Conservation (phyloP, 2,797 vertebrate genomes). For the Oreochromis mossambicus region DNA sequence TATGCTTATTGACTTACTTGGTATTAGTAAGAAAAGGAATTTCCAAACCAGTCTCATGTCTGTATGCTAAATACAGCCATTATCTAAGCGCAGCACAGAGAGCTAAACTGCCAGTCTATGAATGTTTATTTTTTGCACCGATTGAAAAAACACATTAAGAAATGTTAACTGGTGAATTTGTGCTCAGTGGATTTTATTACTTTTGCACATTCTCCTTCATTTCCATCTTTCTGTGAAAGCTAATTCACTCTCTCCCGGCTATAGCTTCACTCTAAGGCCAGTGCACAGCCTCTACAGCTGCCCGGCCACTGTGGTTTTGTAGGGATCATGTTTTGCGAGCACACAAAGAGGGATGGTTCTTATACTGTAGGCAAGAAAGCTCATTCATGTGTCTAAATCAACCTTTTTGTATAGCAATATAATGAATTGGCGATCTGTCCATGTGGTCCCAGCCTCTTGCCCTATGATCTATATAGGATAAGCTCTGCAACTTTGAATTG, state of each 20-base stretch:
- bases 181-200: not conserved
- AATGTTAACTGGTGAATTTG: not conserved
- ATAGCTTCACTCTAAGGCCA: not conserved
- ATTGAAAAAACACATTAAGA: not conserved
- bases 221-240: not conserved
- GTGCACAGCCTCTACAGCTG: not conserved
- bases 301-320: not conserved
- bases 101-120: not conserved
- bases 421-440: not conserved
- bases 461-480: not conserved
- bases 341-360: not conserved
- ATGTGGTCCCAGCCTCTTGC: not conserved
- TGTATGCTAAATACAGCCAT: not conserved
- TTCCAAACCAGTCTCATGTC: not conserved
- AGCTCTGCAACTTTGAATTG: not conserved
- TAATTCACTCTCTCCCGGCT: not conserved
- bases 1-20: not conserved
- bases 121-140: not conserved
- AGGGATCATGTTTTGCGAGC: accelerated
- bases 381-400: not conserved
- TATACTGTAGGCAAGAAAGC: not conserved
- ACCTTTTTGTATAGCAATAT: not conserved
- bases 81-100: not conserved
- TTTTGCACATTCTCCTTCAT: not conserved
- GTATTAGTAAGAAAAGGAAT: not conserved